A percentile compares a stretch with the other conserved stretches of the same genome.
Conservation (phyloP, 2,797 vertebrate species). For the Lagorchestes hirsutus region DNA sequence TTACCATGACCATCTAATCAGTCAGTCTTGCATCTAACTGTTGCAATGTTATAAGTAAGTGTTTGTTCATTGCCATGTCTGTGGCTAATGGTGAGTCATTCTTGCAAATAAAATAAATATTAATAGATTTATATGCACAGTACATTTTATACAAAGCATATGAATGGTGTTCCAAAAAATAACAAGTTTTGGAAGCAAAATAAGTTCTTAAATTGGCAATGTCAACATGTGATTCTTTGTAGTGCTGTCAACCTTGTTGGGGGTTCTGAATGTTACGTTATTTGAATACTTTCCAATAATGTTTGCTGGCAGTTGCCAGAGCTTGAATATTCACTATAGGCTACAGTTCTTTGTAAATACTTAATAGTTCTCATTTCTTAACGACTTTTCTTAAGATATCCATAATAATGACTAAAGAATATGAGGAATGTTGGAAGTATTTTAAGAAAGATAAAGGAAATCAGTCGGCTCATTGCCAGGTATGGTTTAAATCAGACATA, state of each 20-base stretch:
- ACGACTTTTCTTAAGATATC: background rate
- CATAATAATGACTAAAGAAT: background rate
- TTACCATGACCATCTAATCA: background rate
- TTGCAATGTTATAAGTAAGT: background rate
- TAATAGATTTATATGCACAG: background rate
- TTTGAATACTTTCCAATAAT: background rate
- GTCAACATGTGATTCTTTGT: background rate
- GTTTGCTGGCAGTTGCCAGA: background rate
- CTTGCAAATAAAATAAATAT: constrained; percentile 1
- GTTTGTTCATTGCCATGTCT: background rate
- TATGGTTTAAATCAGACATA: background rate
- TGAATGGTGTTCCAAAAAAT: background rate
- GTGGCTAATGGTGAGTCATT: background rate
- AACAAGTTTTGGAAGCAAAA: background rate
- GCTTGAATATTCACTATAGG: background rate
- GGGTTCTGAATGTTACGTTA: background rate
- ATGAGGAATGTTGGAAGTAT: background rate
- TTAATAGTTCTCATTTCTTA: background rate
- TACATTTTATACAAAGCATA: background rate
- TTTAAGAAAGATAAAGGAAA: background rate
- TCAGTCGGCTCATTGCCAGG: background rate
- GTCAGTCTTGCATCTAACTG: background rate
- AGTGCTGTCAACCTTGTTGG: background rate
- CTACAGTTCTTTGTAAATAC: background rate
- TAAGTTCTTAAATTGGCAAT: constrained; percentile 5